Base-by-base conservation (phyloP, 2,113 vertebrate species). In the Ptyas mucosa region DNA sequence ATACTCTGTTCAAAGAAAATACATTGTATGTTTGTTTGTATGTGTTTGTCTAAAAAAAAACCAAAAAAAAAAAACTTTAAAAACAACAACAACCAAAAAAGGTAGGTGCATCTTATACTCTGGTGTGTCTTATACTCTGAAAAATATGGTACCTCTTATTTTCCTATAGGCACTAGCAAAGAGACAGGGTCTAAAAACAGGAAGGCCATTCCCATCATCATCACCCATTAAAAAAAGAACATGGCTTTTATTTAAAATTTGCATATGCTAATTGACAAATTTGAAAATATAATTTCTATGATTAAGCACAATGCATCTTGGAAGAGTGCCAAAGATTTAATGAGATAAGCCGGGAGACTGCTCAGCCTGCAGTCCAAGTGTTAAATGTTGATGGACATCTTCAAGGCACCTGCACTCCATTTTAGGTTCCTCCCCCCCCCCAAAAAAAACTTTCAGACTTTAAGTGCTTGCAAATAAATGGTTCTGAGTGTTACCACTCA, bases 391-490 rank as follows among this genome's bases (percentile, higher is more conserved):
- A 81, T 81, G n/a, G 75, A 43, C 75, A 10, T 43, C 18, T 81
- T 81, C 75, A 43, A 43, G 75, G 18, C 75, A 81, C 8, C 3
- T 81, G 75, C n/a, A 43, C 18, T 43, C 75, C 34, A 81, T 81
- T 81, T 43, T 43, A 81, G 34, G 2, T 8, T 39, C n/a, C n/a
- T 1, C 1, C 1, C 0, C 3, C 2, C 5, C 4, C 3, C 34
- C 14, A 0, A 2, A n/a, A 75, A 39, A 81, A 81, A 8, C 75
- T 81, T 81, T 81, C 34, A 81, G 34, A 81, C 8, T 9, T 34
- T 81, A 81, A 43, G 75, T 43, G 18, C 34, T 81, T 81, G 18
- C 75, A 43, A 23, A 81, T 20, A 81, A 81, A 81, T 81, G 34
- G 75, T 81, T 81, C 34, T 81, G 75, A 81, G 34, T 81, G 75